Conservation (phyloP, 2,888 invertebrate species). For the Meganola albula region DNA sequence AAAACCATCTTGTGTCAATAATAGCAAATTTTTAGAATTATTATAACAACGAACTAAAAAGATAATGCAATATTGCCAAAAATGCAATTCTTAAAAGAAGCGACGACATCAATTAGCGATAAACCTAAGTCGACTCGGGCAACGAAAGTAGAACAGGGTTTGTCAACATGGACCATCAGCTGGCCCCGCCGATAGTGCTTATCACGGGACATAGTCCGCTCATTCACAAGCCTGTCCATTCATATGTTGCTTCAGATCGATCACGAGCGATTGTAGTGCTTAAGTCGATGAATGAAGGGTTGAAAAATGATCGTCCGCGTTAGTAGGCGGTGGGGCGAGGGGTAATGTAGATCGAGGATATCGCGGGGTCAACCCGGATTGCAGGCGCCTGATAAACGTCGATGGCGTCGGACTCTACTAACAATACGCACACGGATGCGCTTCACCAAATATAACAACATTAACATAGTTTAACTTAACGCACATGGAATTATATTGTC, state of each 20-base stretch:
- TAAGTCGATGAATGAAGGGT: constrained; percentile 43
- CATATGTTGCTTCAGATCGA: constrained; percentile 55
- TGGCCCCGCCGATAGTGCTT: constrained; percentile 74
- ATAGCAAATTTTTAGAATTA: too few species aligned
- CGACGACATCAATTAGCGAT: constrained; percentile 47
- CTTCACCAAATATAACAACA: constrained; percentile 24
- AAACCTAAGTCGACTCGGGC: constrained; percentile 57
- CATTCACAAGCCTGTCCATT: constrained; percentile 75
- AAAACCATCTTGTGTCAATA: too few species aligned
- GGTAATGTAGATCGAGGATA: constrained; percentile 71
- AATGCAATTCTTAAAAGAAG: constrained; percentile 29
- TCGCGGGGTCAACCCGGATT: constrained; percentile 76
- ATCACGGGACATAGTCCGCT: constrained; percentile 76
- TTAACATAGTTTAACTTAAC: too few species aligned
- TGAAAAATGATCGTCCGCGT: constrained; percentile 32
- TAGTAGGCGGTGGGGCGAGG: constrained; percentile 48
- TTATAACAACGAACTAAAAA: too few species aligned
- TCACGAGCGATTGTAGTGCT: constrained; percentile 40
- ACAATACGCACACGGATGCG: constrained; percentile 30
- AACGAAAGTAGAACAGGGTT: constrained; percentile 73
- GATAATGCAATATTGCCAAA: too few species aligned
- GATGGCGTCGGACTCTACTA: constrained; percentile 48
- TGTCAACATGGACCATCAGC: constrained; percentile 74
- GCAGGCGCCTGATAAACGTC: constrained; percentile 71
- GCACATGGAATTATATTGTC: constrained; percentile 30